Percentiles rank a stretch among this genome's conserved stretches.
Evolutionary conservation across 2,888 invertebrate genomes (phyloP).

Genomic region (Cryptophagus acutangulus): DNA sequence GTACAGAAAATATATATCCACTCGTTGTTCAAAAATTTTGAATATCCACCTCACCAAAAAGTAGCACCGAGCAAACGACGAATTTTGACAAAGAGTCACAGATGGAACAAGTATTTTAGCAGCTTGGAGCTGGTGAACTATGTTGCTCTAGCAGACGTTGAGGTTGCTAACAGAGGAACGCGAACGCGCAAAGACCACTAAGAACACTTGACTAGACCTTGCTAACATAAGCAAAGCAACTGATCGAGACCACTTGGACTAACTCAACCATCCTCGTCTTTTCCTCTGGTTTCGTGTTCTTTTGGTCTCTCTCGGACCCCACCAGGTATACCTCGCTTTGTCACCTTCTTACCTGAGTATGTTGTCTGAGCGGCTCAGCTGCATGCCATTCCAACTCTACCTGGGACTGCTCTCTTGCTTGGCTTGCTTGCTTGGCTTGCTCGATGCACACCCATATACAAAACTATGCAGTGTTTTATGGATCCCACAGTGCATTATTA

Average conservation of each 20-base stretch:
- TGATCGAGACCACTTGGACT: slow-evolving; percentile 25
- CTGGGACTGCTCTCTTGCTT: slow-evolving; percentile 12
- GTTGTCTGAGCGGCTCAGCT: slow-evolving; percentile 9
- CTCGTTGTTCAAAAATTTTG: too few species aligned
- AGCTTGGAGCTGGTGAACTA: too few species aligned
- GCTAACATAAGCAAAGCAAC: slow-evolving; percentile 19
- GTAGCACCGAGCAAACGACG: not conserved
- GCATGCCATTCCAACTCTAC: slow-evolving; percentile 25
- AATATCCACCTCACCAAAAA: too few species aligned
- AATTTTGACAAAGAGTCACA: too few species aligned
- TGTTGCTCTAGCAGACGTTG: too few species aligned
- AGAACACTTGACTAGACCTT: slow-evolving; percentile 28
- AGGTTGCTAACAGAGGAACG: slow-evolving; percentile 3
- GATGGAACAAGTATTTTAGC: too few species aligned
- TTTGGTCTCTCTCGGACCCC: slow-evolving; percentile 16
- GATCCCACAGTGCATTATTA: not conserved
- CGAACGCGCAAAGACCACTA: slow-evolving; percentile 21
- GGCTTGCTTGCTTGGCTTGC: too few species aligned
- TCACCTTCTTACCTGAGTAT: slow-evolving; percentile 30
- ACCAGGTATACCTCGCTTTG: slow-evolving; percentile 27
- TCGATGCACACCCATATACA: not conserved
- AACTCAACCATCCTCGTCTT: slow-evolving; percentile 15
- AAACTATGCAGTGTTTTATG: not conserved
- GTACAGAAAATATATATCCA: too few species aligned
- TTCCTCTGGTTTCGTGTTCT: slow-evolving; percentile 8